Conservation (phyloP, 2,113 vertebrate genomes). For the Nipponia nippon region DNA sequence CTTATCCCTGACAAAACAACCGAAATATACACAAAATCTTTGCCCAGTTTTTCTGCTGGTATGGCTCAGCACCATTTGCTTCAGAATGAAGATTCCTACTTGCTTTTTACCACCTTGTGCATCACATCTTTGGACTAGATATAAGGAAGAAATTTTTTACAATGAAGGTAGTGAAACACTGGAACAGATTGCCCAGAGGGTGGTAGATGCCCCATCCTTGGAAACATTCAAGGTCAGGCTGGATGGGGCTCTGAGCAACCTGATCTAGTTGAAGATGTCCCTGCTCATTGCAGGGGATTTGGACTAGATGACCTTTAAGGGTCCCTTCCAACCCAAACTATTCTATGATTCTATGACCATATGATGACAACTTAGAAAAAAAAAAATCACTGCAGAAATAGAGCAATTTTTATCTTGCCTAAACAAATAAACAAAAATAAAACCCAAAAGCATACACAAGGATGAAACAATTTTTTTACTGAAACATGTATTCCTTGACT, state of each 20-base stretch:
- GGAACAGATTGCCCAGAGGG: background rate
- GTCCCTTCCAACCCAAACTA: background rate
- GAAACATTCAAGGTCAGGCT: background rate
- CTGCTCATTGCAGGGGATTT: background rate
- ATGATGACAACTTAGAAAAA: background rate
- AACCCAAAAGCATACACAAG: background rate
- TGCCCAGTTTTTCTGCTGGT: background rate
- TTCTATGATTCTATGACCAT: background rate
- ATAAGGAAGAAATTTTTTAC: background rate
- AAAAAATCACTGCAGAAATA: background rate
- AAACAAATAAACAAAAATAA: background rate
- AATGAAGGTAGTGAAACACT: background rate
- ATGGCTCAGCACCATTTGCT: background rate
- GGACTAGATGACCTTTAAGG: background rate
- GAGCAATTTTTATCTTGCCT: background rate
- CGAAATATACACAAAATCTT: background rate
- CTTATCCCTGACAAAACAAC: background rate
- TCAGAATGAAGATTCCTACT: background rate
- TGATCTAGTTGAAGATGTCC: background rate
- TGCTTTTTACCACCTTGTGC: fast-evolving
- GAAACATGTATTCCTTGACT: background rate
- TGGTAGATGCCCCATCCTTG: background rate
- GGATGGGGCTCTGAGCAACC: background rate
- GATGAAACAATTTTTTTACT: background rate
- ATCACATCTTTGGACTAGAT: background rate